Base-by-base conservation (phyloP, 1,140 invertebrate species). In the Aradophagus sp. region DNA sequence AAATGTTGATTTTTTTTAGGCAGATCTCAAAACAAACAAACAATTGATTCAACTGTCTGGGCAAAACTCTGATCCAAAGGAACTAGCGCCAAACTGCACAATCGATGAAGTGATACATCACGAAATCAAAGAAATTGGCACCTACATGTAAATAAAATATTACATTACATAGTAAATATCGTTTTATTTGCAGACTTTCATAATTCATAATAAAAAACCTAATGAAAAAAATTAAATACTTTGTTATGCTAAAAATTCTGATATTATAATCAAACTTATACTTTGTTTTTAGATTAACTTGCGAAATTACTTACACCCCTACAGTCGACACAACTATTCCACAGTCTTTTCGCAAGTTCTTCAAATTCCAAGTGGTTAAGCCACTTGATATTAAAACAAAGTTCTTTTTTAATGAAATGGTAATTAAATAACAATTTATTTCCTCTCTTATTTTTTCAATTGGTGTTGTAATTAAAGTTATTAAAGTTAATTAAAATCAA, bases 381-480 rank as follows among this genome's bases (percentile, higher is more conserved):
- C 97, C 97, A 31, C 86, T 99, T 8, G 97, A 99, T 90, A 96
- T 99, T 0, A 97, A 98, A 86, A 99, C 97, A 2, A 99, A 99
- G 81, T 98, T 99, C 84, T 98, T n/a, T n/a, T n/a, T 96, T 80
- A 97, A 97, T 90, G 93, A 95, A 11, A 96, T 98, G 89, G 91
- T 91, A 87, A 74, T 27, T 31, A 31, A 31, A 11, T 44, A 20
- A 20, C 34, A 5, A 2, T 45, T 11, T 6, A n/a, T n/a, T n/a
- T n/a, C n/a, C n/a, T n/a, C n/a, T n/a, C n/a, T n/a, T n/a, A n/a
- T n/a, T n/a, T n/a, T n/a, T n/a, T n/a, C n/a, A n/a, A n/a, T 13
- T 36, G 3, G 2, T 16, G 11, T n/a, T 4, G n/a, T 36, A 38
- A 11, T 11, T 11, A 20, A 16, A 35, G 3, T 8, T 23, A 23